A percentile compares a stretch with the other conserved stretches of the same genome.
phyloP scores from a whole-genome alignment of 2,888 invertebrate species.

The Lampropteryx suffumata region DNA sequence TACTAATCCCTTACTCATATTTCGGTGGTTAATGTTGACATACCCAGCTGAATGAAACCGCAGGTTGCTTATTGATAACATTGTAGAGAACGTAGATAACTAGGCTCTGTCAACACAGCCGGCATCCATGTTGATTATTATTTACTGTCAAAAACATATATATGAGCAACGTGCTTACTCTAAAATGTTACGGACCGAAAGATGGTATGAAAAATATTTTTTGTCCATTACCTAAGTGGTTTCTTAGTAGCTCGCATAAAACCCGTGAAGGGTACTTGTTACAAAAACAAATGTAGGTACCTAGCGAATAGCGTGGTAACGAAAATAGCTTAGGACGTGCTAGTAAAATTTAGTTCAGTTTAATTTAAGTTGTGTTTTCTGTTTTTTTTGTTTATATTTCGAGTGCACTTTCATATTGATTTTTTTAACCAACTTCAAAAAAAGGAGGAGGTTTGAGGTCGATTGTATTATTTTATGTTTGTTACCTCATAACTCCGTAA shows the following conservation, averaged over 20 bases:
- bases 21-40: slow-evolving; percentile 33
- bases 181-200: slow-evolving; percentile 3
- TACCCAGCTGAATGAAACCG: slow-evolving; percentile 29
- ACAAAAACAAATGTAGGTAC: slow-evolving; percentile 13
- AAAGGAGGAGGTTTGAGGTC: too few relatives aligned
- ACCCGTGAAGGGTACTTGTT: slow-evolving; percentile 29
- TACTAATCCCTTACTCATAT: slow-evolving; percentile 33
- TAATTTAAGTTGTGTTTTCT: too few relatives aligned
- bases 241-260: slow-evolving; percentile 30
- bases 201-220: slow-evolving; percentile 18
- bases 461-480: too few relatives aligned
- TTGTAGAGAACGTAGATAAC: slow-evolving; percentile 24
- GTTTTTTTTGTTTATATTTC: too few relatives aligned
- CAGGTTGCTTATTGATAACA: slow-evolving; percentile 35
- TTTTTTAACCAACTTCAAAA: too few relatives aligned
- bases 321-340: too few relatives aligned
- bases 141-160: slow-evolving; percentile 10
- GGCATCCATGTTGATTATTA: slow-evolving; percentile 1
- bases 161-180: slow-evolving; percentile 3
- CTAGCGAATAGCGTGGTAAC: too few relatives aligned
- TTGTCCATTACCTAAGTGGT: slow-evolving; percentile 19
- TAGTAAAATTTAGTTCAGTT: too few relatives aligned
- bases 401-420: too few relatives aligned
- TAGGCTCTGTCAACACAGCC: not conserved
- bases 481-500: too few relatives aligned